These are phyloP conservation scores for Halictus ligatus DNA, from an alignment of 2,888 invertebrate species.

Conservation along the genomic window DNA sequence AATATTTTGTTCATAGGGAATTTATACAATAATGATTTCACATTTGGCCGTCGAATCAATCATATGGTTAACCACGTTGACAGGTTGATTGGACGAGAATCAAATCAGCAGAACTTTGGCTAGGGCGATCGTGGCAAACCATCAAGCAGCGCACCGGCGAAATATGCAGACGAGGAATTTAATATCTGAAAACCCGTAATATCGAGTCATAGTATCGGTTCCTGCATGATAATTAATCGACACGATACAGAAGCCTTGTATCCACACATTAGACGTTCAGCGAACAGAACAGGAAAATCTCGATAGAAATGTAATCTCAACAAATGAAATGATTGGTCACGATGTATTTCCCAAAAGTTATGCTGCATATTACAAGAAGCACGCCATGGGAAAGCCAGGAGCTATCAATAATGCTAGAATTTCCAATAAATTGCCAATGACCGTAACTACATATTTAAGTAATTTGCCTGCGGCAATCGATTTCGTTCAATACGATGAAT, in stretches of 20 bases:
- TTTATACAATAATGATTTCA: not conserved
- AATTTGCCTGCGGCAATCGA: slow-evolving; percentile 19
- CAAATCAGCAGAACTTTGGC: slow-evolving; percentile 23
- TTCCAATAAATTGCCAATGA: slow-evolving; percentile 14
- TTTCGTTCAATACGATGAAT: slow-evolving; percentile 6
- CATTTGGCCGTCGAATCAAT: not conserved
- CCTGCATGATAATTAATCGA: slow-evolving; percentile 23
- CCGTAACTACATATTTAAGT: slow-evolving; percentile 8
- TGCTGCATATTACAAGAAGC: not conserved
- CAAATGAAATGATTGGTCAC: not conserved
- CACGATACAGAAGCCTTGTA: not conserved
- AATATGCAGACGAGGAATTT: slow-evolving; percentile 44
- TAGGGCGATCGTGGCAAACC: not conserved
- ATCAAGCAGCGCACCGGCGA: slow-evolving; percentile 3
- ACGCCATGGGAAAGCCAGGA: not conserved
- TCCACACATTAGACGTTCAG: not conserved
- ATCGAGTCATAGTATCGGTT: slow-evolving; percentile 22
- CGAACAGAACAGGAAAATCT: not conserved
- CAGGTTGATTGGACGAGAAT: slow-evolving; percentile 30
- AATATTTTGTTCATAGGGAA: not conserved
- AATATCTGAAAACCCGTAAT: slow-evolving; percentile 27
- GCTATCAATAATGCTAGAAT: not conserved
- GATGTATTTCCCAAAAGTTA: not conserved
- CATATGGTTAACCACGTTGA: not conserved
- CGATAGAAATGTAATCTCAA: no score